Conservation (phyloP, 2,113 vertebrate genomes). For the Elephantulus edwardii region DNA sequence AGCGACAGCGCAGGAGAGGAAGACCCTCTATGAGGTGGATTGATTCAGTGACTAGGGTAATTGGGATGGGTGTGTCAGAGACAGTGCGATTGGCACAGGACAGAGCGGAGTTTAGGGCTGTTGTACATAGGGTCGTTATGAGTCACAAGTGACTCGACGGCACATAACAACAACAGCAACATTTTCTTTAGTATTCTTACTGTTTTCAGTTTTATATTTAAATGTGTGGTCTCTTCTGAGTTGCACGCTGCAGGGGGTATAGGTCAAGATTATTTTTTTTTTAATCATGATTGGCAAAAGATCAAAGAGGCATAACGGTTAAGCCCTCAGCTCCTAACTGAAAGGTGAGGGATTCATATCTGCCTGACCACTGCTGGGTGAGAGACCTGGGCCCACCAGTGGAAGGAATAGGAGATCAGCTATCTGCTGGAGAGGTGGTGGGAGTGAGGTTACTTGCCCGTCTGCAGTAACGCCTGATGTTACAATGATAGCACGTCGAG, state of each 20-base stretch:
- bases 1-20: not conserved
- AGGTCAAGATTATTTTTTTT: not conserved
- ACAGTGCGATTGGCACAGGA: no score
- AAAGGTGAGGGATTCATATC: not conserved
- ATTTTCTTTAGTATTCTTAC: not conserved
- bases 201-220: conserved; percentile 2
- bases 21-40: not conserved
- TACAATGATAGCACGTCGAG: conserved; percentile 14
- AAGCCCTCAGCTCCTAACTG: not conserved
- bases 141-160: no score
- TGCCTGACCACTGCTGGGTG: not conserved
- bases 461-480: conserved; percentile 23
- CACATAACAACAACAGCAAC: not conserved
- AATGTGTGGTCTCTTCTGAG: not conserved
- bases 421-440: no score
- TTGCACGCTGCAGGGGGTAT: not conserved
- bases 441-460: not conserved
- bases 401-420: no score
- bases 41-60: no score
- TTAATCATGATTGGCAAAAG: not conserved
- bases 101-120: no score
- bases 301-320: not conserved
- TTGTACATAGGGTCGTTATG: no score
- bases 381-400: no score
- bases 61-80: no score